phyloP scores from a whole-genome alignment of 2,888 invertebrate species.

The Epiblema foenella region DNA sequence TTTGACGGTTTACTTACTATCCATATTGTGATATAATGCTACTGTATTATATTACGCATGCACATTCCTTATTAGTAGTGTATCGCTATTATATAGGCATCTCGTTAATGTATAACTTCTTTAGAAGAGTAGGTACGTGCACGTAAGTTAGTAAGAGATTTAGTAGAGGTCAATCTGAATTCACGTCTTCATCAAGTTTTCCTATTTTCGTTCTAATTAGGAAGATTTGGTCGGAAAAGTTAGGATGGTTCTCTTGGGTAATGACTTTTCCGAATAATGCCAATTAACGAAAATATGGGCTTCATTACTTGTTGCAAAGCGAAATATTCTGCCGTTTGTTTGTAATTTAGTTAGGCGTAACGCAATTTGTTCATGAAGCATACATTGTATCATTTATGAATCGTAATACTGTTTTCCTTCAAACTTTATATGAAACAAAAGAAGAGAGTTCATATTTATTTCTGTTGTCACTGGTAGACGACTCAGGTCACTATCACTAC shows the following conservation, averaged over 20 bases:
- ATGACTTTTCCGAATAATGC: slow-evolving; percentile 36
- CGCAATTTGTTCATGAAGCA: background rate
- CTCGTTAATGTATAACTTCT: background rate
- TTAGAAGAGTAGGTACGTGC: background rate
- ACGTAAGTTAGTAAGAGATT: slow-evolving; percentile 1
- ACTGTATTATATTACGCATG: no score
- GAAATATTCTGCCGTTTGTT: slow-evolving; percentile 4
- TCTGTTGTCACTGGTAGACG: background rate
- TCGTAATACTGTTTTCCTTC: background rate
- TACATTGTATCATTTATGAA: background rate
- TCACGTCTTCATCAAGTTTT: slow-evolving; percentile 52
- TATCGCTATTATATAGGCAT: background rate
- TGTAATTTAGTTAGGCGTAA: slow-evolving; percentile 16
- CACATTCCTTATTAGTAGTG: no score
- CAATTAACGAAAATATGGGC: slow-evolving; percentile 30
- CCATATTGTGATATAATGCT: no score
- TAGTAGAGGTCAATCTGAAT: slow-evolving; percentile 18
- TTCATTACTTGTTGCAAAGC: slow-evolving; percentile 19
- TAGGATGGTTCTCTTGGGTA: slow-evolving; percentile 47
- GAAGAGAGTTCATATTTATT: background rate
- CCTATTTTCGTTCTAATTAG: slow-evolving; percentile 59
- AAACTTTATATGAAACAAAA: background rate
- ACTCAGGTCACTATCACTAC: background rate
- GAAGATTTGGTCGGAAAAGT: slow-evolving; percentile 50
- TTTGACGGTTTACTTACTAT: no score